Base-by-base conservation (phyloP, 2,797 vertebrate species). In the Lutjanus argentimaculatus region DNA sequence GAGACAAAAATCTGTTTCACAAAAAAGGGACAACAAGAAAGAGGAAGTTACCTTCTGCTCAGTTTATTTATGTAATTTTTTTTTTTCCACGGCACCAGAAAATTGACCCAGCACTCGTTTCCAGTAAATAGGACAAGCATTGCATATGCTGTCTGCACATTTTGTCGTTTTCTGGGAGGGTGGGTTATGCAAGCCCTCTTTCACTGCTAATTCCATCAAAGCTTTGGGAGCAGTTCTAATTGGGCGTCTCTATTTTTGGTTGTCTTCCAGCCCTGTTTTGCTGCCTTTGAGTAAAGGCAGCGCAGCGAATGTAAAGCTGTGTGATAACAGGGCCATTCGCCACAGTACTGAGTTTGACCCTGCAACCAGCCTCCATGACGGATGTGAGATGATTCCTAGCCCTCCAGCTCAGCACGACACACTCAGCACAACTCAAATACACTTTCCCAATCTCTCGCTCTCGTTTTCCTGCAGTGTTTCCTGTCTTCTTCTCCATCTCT, bases 301-400 rank as follows among this genome's bases (percentile, higher is more conserved):
- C 89, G 86, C 85, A 68, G 89, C 89, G 83, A 94, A 95, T 93
- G 88, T 88, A 92, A 92, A 94, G 93, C 92, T 82, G 86, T 88
- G 92, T 83, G 94, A 95, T 95, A 94, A 94, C 87, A 91, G 89
- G 85, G 87, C 83, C 85, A 94, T 93, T 95, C 88, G 91, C 93
- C 86, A 94, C 92, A 93, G 95, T 80, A 95, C 94, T 89, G 90
- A 78, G 92, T 91, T 94, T 95, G 95, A 96, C 95, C 95, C 94
- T 77, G 70, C 88, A 89, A 93, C 86, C 93, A 93, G 93, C 93
- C 90, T 95, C 93, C 93, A 91, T 95, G 94, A 94, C 93, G 90
- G 94, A 95, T 95, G 91, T 85, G 90, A 93, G 90, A 94, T 93
- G 91, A 93, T 95, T 94, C 89, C 77, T 89, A 89, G 92, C 93